Conservation (phyloP, 2,797 vertebrate species). For the Danio tinwini region DNA sequence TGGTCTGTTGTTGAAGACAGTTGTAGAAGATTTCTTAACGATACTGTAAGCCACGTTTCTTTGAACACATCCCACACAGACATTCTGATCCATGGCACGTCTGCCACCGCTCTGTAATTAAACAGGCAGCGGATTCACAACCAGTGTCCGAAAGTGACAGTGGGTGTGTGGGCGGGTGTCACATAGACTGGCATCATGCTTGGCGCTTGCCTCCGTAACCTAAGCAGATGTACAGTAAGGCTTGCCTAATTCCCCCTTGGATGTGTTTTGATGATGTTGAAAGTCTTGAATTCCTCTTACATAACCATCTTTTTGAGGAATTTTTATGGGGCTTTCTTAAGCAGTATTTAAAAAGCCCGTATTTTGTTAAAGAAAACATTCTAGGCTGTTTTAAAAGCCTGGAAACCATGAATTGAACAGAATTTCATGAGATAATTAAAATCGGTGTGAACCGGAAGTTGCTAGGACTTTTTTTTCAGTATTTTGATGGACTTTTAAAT, state of each 20-base stretch:
- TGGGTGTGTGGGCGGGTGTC: constrained; percentile 62
- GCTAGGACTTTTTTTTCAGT: too few relatives aligned
- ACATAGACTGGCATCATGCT: constrained; percentile 52
- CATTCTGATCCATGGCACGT: constrained; percentile 48
- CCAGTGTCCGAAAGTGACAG: constrained; percentile 54
- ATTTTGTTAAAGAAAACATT: too few relatives aligned
- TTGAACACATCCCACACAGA: constrained; percentile 53
- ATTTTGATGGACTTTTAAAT: too few relatives aligned
- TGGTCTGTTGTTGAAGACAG: constrained; percentile 9
- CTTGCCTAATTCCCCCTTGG: constrained; percentile 41
- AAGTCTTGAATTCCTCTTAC: background rate
- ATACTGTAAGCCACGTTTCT: constrained; percentile 31
- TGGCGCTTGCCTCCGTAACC: constrained; percentile 52
- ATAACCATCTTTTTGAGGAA: background rate
- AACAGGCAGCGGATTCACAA: constrained; percentile 50
- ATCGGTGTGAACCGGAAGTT: too few relatives aligned
- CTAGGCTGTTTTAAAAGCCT: too few relatives aligned
- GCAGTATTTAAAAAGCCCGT: background rate
- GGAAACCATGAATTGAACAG: too few relatives aligned
- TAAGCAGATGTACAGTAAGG: constrained; percentile 55
- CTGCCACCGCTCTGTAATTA: constrained; percentile 61
- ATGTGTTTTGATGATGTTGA: constrained; percentile 20
- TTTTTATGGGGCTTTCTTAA: background rate
- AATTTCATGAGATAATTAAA: background rate
- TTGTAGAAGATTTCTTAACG: background rate